Base-by-base conservation (phyloP, 2,797 vertebrate genomes). In the Melanotaenia nigrans region DNA sequence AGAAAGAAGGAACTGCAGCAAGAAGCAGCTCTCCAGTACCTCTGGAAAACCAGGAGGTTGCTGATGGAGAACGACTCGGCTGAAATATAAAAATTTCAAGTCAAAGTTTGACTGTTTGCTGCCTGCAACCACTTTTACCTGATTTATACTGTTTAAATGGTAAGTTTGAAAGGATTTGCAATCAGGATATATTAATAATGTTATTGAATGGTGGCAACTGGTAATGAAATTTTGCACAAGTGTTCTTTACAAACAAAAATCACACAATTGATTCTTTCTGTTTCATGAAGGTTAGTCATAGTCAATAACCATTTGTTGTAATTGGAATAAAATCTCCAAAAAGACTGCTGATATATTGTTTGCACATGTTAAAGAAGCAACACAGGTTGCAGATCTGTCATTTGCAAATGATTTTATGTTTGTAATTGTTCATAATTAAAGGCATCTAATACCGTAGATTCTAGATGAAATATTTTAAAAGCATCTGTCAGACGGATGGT, bases 1-100 rank as follows among this genome's bases (percentile, higher is more conserved):
- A 74, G 75, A 97, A 96, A 90, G 95, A 95, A 65, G 74, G 42
- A 4, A 60, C 42, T 2, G 35, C 18, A 0, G 71, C 68, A 4
- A 75, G 66, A 40, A 81, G 81, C 45, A 49, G 55, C 7, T 74
- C 80, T 1, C 28, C 55, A 0, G 71, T 10, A 1, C 49, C 59
- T 25, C 38, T 58, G 0, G 2, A 10, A 0, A 38, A 40, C 61
- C 73, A 78, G 55, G 80, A 85, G 20, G 79, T 83, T 18, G 20
- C 67, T 2, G 51, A 68, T 0, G 78, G 57, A 68, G 78, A 90
- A 55, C 77, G 71, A 88, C 65, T 3, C 25, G 24, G 14, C 22
- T 56, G 25, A 65, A 71, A 64, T 24, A 3, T 25, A 25, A 22
- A 35, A 22, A 8, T 3, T 22, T 49, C 47, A 28, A 53, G n/a